A percentile compares a stretch with the other conserved stretches of the same genome.
phyloP scores from a whole-genome alignment of 2,797 vertebrate genomes.

The Cyclopterus lumpus region DNA sequence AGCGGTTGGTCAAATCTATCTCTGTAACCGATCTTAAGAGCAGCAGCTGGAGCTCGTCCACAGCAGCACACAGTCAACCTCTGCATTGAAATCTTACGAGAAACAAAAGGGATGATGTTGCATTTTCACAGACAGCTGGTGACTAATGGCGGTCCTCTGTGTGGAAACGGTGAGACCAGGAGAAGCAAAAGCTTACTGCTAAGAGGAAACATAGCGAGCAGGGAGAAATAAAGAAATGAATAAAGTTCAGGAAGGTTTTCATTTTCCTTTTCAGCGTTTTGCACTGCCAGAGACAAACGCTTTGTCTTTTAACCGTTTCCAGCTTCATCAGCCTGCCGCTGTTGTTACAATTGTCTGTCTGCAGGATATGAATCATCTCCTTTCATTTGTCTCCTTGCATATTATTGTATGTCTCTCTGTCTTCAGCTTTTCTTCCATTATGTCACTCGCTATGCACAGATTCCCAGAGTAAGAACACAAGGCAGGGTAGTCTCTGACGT shows the following conservation, averaged over 20 bases:
- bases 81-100: neutral
- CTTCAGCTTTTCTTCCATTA: conserved; percentile 25
- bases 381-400: conserved; percentile 50
- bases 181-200: conserved; percentile 27
- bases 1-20: conserved; percentile 25
- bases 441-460: conserved; percentile 44
- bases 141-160: conserved; percentile 48
- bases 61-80: conserved; percentile 37
- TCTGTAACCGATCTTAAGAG: conserved; percentile 43
- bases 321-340: conserved; percentile 28
- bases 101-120: conserved; percentile 38
- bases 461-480: conserved; percentile 17
- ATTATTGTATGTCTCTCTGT: conserved; percentile 32
- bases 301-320: conserved; percentile 43
- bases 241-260: conserved; percentile 33
- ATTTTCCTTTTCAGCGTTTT: conserved; percentile 30
- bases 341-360: conserved; percentile 44
- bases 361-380: conserved; percentile 56
- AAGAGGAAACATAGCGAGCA: conserved; percentile 20
- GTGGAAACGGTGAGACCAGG: conserved; percentile 14
- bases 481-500: neutral
- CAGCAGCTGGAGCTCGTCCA: conserved; percentile 33
- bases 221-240: conserved; percentile 33
- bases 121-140: conserved; percentile 32
- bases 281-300: conserved; percentile 24